Evolutionary conservation across 1,140 invertebrate genomes (phyloP).

Genomic region (Gonioctena quinquepunctata): DNA sequence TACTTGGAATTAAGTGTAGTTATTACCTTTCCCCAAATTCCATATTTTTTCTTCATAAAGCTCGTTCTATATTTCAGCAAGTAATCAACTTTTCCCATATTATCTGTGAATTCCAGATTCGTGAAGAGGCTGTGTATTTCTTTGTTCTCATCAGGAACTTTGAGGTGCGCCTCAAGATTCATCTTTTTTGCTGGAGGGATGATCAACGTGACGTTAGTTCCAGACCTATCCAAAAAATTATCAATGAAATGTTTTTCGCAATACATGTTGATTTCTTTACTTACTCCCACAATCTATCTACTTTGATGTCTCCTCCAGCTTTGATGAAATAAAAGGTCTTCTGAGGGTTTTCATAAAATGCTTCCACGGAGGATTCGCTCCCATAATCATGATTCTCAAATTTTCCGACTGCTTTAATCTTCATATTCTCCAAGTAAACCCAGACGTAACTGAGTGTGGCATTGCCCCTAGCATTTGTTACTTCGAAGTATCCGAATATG

Average conservation of each 20-base stretch:
- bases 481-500: slow-evolving; percentile 28
- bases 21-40: slow-evolving; percentile 42
- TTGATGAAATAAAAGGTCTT: slow-evolving; percentile 57
- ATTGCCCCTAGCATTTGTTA: slow-evolving; percentile 38
- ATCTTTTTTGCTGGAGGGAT: slow-evolving; percentile 57
- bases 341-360: slow-evolving; percentile 60
- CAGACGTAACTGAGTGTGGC: slow-evolving; percentile 43
- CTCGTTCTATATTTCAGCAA: slow-evolving; percentile 41
- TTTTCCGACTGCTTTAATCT: slow-evolving; percentile 52
- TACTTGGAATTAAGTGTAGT: no score
- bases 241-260: not conserved
- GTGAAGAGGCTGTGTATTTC: slow-evolving; percentile 64
- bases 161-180: slow-evolving; percentile 60
- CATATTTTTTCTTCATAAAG: slow-evolving; percentile 35
- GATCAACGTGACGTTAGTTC: slow-evolving; percentile 61
- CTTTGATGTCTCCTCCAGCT: slow-evolving; percentile 59
- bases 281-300: slow-evolving; percentile 60
- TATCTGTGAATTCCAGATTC: slow-evolving; percentile 54
- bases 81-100: slow-evolving; percentile 41
- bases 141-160: slow-evolving; percentile 63
- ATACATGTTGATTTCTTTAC: slow-evolving; percentile 15
- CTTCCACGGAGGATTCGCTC: slow-evolving; percentile 42
- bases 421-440: slow-evolving; percentile 56
- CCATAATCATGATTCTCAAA: slow-evolving; percentile 41
- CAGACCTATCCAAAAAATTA: slow-evolving; percentile 54